phyloP scores from a whole-genome alignment of 2,797 vertebrate genomes.

The Coccyzus lansbergi region DNA sequence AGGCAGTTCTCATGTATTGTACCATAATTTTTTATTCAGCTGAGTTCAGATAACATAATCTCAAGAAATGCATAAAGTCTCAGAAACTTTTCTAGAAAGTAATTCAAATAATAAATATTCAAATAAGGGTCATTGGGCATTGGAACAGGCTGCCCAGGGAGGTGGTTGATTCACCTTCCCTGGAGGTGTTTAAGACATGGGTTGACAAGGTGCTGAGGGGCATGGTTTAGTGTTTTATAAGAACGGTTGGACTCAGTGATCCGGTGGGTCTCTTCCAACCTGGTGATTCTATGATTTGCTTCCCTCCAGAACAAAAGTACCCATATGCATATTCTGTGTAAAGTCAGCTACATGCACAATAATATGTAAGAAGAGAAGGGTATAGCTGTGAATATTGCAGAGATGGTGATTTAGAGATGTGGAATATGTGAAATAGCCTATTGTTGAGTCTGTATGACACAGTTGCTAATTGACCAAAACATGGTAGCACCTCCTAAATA shows the following conservation, averaged over 20 bases:
- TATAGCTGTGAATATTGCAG: not conserved
- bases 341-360: not conserved
- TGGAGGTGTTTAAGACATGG: too few relatives aligned
- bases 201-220: too few relatives aligned
- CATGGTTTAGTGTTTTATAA: too few relatives aligned
- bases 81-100: not conserved
- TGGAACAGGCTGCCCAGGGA: too few relatives aligned
- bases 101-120: too few relatives aligned
- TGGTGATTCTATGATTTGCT: too few relatives aligned
- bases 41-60: not conserved
- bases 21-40: not conserved
- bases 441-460: not conserved
- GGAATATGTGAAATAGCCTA: not conserved
- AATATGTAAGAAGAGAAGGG: not conserved
- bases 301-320: not conserved
- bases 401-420: not conserved
- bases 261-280: too few relatives aligned
- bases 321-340: not conserved
- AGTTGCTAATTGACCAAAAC: not conserved
- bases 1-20: not conserved
- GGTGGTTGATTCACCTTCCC: too few relatives aligned
- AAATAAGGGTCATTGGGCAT: too few relatives aligned
- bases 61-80: not conserved
- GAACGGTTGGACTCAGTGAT: too few relatives aligned
- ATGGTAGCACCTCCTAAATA: not conserved